These are phyloP conservation scores for Lethrus apterus DNA, from an alignment of 1,140 invertebrate genomes.

Conservation along the genomic window DNA sequence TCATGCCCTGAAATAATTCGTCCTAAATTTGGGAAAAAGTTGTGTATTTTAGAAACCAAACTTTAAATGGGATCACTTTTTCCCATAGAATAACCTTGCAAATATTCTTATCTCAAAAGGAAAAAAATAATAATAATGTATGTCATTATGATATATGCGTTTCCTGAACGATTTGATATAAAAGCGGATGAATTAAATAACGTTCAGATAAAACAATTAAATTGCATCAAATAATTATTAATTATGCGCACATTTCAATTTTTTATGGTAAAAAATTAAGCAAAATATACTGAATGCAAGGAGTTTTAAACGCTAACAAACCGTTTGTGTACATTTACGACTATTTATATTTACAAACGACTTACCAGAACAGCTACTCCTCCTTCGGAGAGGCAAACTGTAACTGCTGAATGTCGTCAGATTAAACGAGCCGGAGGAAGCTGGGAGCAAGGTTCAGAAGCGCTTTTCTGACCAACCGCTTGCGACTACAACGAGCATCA, in stretches of 20 bases:
- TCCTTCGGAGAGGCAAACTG: conserved; percentile 10
- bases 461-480: background rate
- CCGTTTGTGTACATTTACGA: background rate
- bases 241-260: no score
- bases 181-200: background rate
- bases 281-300: no score
- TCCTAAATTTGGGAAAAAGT: no score
- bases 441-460: conserved; percentile 5
- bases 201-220: background rate
- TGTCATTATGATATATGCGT: no score
- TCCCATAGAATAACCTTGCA: no score
- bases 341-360: background rate
- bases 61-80: no score
- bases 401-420: background rate
- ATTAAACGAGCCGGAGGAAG: conserved; percentile 5
- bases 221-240: background rate
- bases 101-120: no score
- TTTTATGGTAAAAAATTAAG: no score
- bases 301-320: background rate
- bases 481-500: background rate
- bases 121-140: no score
- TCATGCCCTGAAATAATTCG: no score
- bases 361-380: conserved; percentile 15
- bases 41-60: no score
- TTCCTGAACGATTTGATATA: background rate